These are phyloP conservation scores for Sycobia sp. DNA, from an alignment of 1,140 invertebrate species.

Conservation along the genomic window DNA sequence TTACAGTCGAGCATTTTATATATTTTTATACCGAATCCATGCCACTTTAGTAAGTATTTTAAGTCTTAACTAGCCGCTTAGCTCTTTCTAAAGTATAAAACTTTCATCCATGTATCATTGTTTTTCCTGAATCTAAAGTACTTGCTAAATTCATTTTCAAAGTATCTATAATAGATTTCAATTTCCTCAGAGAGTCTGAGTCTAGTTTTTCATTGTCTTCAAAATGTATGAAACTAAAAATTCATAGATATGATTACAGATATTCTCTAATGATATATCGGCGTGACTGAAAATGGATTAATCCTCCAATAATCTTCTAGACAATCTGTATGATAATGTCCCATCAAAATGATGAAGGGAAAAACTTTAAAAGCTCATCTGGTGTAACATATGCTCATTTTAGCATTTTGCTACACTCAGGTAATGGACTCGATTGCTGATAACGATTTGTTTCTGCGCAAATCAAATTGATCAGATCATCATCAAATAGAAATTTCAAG, in stretches of 20 bases:
- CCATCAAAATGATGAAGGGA: constrained; percentile 27
- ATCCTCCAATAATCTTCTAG: constrained; percentile 41
- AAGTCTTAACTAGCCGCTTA: neutral
- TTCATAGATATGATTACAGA: constrained; percentile 36
- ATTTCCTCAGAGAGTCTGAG: constrained; percentile 35
- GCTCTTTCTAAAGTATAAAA: constrained; percentile 1
- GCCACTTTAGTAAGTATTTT: constrained; percentile 42
- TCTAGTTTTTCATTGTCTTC: constrained; percentile 18
- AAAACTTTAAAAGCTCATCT: constrained; percentile 14
- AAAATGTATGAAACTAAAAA: constrained; percentile 28
- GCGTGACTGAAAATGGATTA: constrained; percentile 37
- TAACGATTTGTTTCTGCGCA: constrained; percentile 10
- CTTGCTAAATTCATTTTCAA: constrained; percentile 34
- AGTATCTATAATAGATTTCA: constrained; percentile 27
- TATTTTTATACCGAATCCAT: constrained; percentile 42
- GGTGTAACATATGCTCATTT: neutral
- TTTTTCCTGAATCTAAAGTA: constrained; percentile 35
- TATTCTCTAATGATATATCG: constrained; percentile 42
- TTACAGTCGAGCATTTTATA: constrained; percentile 27
- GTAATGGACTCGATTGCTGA: constrained; percentile 13
- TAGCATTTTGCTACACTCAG: neutral
- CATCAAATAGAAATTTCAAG: constrained; percentile 10
- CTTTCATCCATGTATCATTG: constrained; percentile 41
- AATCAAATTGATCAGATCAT: neutral
- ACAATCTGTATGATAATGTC: constrained; percentile 19